Conservation (phyloP, 1,140 invertebrate species). For the Stenopsyche tienmushanensis region DNA sequence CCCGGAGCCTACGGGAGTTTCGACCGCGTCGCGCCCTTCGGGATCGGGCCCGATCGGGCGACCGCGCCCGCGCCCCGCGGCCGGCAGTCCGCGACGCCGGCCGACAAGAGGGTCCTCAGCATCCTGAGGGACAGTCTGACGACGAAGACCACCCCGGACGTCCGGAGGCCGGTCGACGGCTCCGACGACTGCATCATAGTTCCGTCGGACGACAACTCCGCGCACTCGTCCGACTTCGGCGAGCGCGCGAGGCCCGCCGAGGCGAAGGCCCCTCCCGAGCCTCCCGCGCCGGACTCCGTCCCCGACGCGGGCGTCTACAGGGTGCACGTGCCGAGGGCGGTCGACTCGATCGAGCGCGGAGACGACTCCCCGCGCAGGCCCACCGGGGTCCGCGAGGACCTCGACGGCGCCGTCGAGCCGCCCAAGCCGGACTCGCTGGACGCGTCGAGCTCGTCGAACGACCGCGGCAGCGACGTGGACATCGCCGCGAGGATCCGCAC, state of each 20-base stretch:
- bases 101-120: slow-evolving; percentile 67
- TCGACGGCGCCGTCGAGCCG: slow-evolving; percentile 19
- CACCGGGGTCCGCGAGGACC: slow-evolving; percentile 32
- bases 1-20: slow-evolving; percentile 16
- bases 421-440: not conserved
- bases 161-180: slow-evolving; percentile 50
- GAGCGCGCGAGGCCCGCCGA: too few relatives aligned
- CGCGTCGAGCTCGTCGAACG: not conserved
- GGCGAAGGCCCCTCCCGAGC: too few relatives aligned
- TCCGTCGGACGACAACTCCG: slow-evolving; percentile 51
- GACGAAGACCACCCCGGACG: slow-evolving; percentile 62
- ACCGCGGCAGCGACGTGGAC: slow-evolving; percentile 49
- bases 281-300: too few relatives aligned
- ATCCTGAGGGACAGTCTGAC: slow-evolving; percentile 69
- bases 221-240: slow-evolving; percentile 55
- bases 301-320: too few relatives aligned
- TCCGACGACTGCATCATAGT: slow-evolving; percentile 54
- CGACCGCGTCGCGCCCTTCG: slow-evolving; percentile 2
- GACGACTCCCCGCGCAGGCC: slow-evolving; percentile 30
- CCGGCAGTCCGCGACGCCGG: slow-evolving; percentile 48
- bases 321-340: slow-evolving; percentile 67
- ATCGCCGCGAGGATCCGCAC: slow-evolving; percentile 71
- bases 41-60: slow-evolving; percentile 19
- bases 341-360: slow-evolving; percentile 59
- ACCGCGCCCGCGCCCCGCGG: slow-evolving; percentile 16